Evolutionary conservation across 1,140 invertebrate genomes (phyloP).

Genomic region (Pemphigus obesinymphae): DNA sequence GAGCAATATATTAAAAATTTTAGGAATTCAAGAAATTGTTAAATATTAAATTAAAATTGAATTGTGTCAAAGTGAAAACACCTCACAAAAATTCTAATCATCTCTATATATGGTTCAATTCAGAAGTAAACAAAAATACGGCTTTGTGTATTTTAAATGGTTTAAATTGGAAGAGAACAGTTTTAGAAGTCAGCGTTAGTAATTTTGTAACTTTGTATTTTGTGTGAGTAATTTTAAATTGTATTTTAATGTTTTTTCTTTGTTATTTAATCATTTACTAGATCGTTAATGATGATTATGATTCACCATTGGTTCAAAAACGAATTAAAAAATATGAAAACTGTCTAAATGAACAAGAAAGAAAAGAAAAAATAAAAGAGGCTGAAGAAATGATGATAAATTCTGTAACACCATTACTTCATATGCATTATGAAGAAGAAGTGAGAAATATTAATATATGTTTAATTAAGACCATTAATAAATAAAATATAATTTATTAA

Average conservation of each 20-base stretch:
- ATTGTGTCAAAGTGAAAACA: conserved; percentile 72
- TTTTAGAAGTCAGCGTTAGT: conserved; percentile 59
- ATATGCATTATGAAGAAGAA: conserved; percentile 71
- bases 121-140: conserved; percentile 63
- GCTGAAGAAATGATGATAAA: conserved; percentile 64
- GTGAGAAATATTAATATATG: conserved; percentile 51
- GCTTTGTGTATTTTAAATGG: conserved; percentile 69
- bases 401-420: conserved; percentile 66
- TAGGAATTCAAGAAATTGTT: conserved; percentile 76
- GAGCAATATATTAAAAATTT: conserved; percentile 49
- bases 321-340: conserved; percentile 54
- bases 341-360: conserved; percentile 50
- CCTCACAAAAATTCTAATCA: conserved; percentile 57
- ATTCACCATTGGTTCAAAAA: conserved; percentile 72
- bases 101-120: conserved; percentile 71
- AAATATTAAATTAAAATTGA: conserved; percentile 64
- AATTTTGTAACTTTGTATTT: too few relatives aligned
- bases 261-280: conserved; percentile 47
- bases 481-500: too few relatives aligned
- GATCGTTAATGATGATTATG: conserved; percentile 68
- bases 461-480: too few relatives aligned
- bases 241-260: background rate
- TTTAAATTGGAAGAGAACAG: conserved; percentile 65
- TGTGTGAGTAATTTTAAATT: background rate
- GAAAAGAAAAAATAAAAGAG: conserved; percentile 55